Base-by-base conservation (phyloP, 2,797 vertebrate species). In the Sciaenops ocellatus region DNA sequence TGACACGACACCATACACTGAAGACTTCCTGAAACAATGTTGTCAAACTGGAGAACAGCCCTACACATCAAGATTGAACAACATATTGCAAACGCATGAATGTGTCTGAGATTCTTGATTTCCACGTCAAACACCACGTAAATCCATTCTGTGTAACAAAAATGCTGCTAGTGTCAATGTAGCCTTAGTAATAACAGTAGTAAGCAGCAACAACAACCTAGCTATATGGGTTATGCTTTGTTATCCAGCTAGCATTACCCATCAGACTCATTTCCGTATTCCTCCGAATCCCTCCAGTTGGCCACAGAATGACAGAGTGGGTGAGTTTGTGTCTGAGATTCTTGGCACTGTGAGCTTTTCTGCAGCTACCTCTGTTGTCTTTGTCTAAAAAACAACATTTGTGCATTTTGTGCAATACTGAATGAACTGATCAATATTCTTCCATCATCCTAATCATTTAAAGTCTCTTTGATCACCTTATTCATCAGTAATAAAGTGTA, bases 71-170 rank as follows among this genome's bases (percentile, higher is more conserved):
- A 69, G 24, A 34, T 24, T 9, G 1, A 66, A 38, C 8, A 9
- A 2, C 30, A 6, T 20, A 16, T 13, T 47, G 47, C 28, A 69
- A 38, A 38, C 9, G 34, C 8, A 38, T 9, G 34, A 41, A 44
- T 60, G n/a, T 28, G 41, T 48, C n/a, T 46, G 44, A 52, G 41
- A 73, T 67, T 61, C 28, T 55, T 73, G 30, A n/a, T 38, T 76
- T 69, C n/a, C 41, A 50, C 48, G 13, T 44, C 3, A 46, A 26
- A 70, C 38, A 63, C 0, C 48, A 15, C n/a, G 8, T 50, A 13
- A 24, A 69, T 57, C 16, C 59, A 62, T 24, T 59, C 4, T 72
- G 50, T 60, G 26, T 42, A 34, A 38, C 44, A 55, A 63, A 73
- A 65, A 46, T 46, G 17, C 6, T 54, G 2, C 10, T 0, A 1